Percentiles rank a stretch among this genome's conserved stretches.
Evolutionary conservation across 1,140 invertebrate genomes (phyloP).

Genomic region (Diachasmimorpha longicaudata): DNA sequence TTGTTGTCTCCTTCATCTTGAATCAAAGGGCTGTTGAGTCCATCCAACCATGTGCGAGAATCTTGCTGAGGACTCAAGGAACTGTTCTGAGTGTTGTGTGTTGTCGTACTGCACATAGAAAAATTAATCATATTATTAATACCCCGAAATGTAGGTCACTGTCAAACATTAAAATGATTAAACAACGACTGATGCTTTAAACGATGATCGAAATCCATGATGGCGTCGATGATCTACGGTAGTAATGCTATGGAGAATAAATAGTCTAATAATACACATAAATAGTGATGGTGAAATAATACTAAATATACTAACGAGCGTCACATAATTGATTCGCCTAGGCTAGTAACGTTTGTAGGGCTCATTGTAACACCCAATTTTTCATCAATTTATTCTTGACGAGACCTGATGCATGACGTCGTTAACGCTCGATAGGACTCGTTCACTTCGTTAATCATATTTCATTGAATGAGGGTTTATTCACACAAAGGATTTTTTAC

Average conservation of each 20-base stretch:
- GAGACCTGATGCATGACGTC: not conserved
- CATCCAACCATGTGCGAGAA: constrained; percentile 72
- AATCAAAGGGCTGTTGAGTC: constrained; percentile 90
- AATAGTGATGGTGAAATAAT: not conserved
- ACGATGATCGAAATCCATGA: not conserved
- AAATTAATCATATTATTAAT: constrained; percentile 13
- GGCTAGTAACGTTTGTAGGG: not conserved
- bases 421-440: not conserved
- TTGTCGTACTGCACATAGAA: constrained; percentile 60
- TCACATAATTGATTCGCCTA: not conserved
- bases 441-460: not conserved
- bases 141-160: not conserved
- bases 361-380: not conserved
- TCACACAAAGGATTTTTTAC: not conserved
- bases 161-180: not conserved
- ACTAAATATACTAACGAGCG: not conserved
- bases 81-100: constrained; percentile 51
- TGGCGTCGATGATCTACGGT: not conserved
- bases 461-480: not conserved
- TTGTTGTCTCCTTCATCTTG: constrained; percentile 89
- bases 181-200: not conserved
- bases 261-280: not conserved
- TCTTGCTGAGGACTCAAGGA: constrained; percentile 62
- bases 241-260: not conserved
- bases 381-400: not conserved